Base-by-base conservation (phyloP, 2,888 invertebrate genomes). In the Orthosia gracilis region DNA sequence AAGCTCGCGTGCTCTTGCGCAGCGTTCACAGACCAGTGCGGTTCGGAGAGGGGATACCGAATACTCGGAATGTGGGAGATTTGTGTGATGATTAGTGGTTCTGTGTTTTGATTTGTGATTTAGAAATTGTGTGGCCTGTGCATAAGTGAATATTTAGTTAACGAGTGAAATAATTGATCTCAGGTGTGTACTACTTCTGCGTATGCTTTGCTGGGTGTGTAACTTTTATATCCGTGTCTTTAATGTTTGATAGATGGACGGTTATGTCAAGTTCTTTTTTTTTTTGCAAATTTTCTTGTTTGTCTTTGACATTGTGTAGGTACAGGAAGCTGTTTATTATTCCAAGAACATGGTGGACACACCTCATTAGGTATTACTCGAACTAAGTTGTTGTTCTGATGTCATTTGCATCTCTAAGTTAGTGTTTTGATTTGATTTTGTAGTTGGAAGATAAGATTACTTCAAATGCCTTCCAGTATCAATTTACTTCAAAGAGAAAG, bases 1-100 rank as follows among this genome's bases (percentile, higher is more conserved):
- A 94, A 92, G 93, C 90, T 84, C 89, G 82, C 88, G 87, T 92
- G 90, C 93, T 91, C 92, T 89, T 88, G 93, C 91, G 92, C 93
- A 89, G 88, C 91, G 83, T 78, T 85, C 91, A 89, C 86, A 88
- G 88, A 88, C 84, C 83, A 85, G 82, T 87, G 87, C 83, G 79
- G 78, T 77, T 75, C 82, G 72, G 73, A 79, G 84, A 66, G 79
- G 83, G 87, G 85, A 64, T 79, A 74, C 70, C 71, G 70, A 64
- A 78, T 69, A 76, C 67, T 64, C 68, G 74, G 85, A 82, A 82
- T 84, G 77, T 80, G 57, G 57, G 77, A 80, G 77, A 77, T 82
- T 71, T 68, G 81, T 80, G 71, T 71, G 52, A 69, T 85, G 83
- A 82, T 76, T 72, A 68, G 76, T 82, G 85, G 73, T 74, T 77